Base-by-base conservation (phyloP, 2,113 vertebrate genomes). In the Xyrauchen texanus region DNA sequence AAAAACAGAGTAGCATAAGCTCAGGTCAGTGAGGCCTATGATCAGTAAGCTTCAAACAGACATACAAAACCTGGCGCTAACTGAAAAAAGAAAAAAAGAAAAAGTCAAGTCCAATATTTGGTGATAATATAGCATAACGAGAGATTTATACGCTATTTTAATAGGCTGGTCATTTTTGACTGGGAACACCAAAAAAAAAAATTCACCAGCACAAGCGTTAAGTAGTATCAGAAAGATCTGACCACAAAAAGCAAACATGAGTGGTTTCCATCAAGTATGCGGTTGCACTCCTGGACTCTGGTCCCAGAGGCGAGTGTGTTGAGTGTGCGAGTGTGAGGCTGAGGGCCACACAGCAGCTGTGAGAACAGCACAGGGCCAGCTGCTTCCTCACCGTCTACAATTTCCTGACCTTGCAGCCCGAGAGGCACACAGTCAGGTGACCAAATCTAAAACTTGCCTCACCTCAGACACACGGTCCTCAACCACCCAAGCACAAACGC, bases 391-490 rank as follows among this genome's bases (percentile, higher is more conserved):
- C 84, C 15, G 76, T 87, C 89, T 91, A 86, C 83, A 82, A 84
- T 89, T 90, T 90, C 86, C 84, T 72, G 82, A 82, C 79, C 61
- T 81, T 63, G 63, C 47, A 15, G 84, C 79, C 80, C 53, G 77
- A 65, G 85, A 85, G 87, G 89, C 86, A 88, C 78, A 55, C 92
- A 89, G 91, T 93, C 88, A 92, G 89, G 89, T 92, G 90, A 91
- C 89, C 88, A 87, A 87, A 84, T 85, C 87, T 85, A 88, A 90
- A 81, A 85, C 76, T n/a, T 10, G 21, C 55, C 47, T 73, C 15
- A 21, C 51, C 55, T 68, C 84, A 78, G 68, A 47, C 53, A 72
- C 51, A 77, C 7, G 49, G 42, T 47, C 46, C 58, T 64, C 46
- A 75, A 65, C 45, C 70, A 62, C 12, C 46, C 53, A 62, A 62